Conservation (phyloP, 2,888 invertebrate genomes). For the Dermolepida albohirtum region DNA sequence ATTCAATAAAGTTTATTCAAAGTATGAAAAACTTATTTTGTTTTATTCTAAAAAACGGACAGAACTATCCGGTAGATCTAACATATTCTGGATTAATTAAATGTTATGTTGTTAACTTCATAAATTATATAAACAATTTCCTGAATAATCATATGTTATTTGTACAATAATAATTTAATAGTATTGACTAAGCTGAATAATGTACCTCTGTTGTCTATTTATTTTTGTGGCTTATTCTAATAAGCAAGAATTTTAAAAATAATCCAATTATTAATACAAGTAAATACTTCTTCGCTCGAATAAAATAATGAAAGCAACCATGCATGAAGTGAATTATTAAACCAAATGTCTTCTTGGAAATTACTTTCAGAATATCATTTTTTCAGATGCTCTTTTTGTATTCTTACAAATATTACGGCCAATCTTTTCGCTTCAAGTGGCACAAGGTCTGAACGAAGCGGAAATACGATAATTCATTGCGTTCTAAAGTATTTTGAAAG, state of each 20-base stretch:
- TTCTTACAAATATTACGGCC: neutral
- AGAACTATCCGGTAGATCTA: too few relatives aligned
- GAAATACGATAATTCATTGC: neutral
- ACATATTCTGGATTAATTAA: too few relatives aligned
- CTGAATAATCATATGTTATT: too few relatives aligned
- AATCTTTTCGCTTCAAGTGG: constrained; percentile 23
- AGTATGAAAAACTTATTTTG: too few relatives aligned
- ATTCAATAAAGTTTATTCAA: too few relatives aligned
- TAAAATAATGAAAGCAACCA: constrained; percentile 24
- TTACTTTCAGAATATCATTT: constrained; percentile 14
- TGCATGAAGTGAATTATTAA: constrained; percentile 23
- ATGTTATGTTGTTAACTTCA: too few relatives aligned
- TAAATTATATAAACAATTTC: too few relatives aligned
- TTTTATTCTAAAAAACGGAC: too few relatives aligned
- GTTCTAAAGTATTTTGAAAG: constrained; percentile 8
- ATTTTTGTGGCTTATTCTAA: neutral
- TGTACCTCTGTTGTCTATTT: too few relatives aligned
- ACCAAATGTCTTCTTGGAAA: constrained; percentile 24
- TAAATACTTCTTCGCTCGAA: neutral
- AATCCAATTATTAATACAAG: constrained; percentile 1
- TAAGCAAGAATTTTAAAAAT: neutral
- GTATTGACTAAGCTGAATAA: too few relatives aligned
- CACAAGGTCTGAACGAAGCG: constrained; percentile 11
- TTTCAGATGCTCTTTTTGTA: neutral
- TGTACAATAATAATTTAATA: too few relatives aligned